Evolutionary conservation across 1,140 invertebrate species (phyloP).

Genomic region (Drosophila leontia): DNA sequence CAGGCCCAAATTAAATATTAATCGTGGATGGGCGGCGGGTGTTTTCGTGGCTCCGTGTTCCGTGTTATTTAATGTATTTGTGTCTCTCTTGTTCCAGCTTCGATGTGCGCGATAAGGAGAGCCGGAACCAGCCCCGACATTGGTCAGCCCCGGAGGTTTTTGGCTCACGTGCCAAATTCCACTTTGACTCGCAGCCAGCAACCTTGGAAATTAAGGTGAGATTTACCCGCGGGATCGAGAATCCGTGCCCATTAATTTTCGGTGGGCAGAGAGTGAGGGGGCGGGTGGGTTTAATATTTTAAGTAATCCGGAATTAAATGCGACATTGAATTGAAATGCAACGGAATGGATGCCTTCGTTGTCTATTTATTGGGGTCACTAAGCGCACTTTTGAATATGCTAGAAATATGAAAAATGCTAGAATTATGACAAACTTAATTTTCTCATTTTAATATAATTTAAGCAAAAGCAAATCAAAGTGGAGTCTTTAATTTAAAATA

Average conservation of each 20-base stretch:
- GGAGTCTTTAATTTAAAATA: neutral
- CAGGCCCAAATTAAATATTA: constrained; percentile 60
- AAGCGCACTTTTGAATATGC: neutral
- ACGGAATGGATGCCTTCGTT: constrained; percentile 7
- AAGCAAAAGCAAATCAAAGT: neutral
- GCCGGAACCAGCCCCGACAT: constrained; percentile 89
- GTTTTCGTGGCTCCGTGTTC: constrained; percentile 14
- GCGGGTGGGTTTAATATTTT: constrained; percentile 27
- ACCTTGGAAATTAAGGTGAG: constrained; percentile 87
- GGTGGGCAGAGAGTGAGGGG: neutral
- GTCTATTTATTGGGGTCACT: constrained; percentile 18
- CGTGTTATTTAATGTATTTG: constrained; percentile 61
- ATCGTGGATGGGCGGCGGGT: constrained; percentile 28
- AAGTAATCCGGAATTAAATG: constrained; percentile 40
- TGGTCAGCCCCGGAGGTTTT: constrained; percentile 92
- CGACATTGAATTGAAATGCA: constrained; percentile 24
- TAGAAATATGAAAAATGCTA: neutral
- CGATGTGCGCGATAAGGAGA: constrained; percentile 91
- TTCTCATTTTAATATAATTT: constrained; percentile 6
- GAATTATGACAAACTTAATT: neutral
- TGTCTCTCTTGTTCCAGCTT: constrained; percentile 87
- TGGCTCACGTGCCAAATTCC: constrained; percentile 92
- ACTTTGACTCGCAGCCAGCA: constrained; percentile 89
- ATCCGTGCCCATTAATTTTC: constrained; percentile 27
- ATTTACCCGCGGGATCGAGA: constrained; percentile 17